phyloP scores from a whole-genome alignment of 1,140 invertebrate species.

The Cheumatopsyche charites region DNA sequence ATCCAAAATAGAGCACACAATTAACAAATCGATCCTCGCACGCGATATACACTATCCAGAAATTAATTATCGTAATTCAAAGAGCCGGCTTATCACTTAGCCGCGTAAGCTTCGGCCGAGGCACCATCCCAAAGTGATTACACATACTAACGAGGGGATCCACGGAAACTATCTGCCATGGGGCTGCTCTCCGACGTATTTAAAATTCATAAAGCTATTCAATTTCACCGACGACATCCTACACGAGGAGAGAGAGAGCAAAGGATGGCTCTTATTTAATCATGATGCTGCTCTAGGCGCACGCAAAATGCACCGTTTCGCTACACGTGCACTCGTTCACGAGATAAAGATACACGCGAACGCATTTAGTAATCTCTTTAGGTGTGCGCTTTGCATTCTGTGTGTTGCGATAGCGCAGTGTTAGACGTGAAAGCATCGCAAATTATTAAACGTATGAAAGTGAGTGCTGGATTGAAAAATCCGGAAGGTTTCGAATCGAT shows the following conservation, averaged over 20 bases:
- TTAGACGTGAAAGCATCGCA: too few species aligned
- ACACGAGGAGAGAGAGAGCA: too few species aligned
- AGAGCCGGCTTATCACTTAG: constrained; percentile 1
- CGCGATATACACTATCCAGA: neutral
- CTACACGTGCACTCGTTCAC: constrained; percentile 3
- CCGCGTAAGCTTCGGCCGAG: constrained; percentile 4
- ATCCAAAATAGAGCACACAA: too few species aligned
- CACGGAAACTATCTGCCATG: constrained; percentile 22
- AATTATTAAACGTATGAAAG: too few species aligned
- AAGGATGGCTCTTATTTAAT: constrained; percentile 26
- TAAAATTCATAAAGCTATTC: constrained; percentile 48
- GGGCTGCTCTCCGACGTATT: constrained; percentile 21
- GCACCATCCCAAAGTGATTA: constrained; percentile 33
- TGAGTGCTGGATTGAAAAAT: too few species aligned
- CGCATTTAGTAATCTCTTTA: constrained; percentile 6
- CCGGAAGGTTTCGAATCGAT: too few species aligned
- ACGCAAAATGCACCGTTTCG: constrained; percentile 23
- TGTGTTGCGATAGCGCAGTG: too few species aligned
- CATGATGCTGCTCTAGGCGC: neutral
- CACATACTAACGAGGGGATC: constrained; percentile 24
- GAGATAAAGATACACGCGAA: neutral
- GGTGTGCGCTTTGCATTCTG: neutral
- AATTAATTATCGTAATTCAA: constrained; percentile 32
- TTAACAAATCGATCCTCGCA: too few species aligned
- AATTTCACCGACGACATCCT: constrained; percentile 38